Evolutionary conservation across 2,888 invertebrate genomes (phyloP).

Genomic region (Chloroclysta siterata): DNA sequence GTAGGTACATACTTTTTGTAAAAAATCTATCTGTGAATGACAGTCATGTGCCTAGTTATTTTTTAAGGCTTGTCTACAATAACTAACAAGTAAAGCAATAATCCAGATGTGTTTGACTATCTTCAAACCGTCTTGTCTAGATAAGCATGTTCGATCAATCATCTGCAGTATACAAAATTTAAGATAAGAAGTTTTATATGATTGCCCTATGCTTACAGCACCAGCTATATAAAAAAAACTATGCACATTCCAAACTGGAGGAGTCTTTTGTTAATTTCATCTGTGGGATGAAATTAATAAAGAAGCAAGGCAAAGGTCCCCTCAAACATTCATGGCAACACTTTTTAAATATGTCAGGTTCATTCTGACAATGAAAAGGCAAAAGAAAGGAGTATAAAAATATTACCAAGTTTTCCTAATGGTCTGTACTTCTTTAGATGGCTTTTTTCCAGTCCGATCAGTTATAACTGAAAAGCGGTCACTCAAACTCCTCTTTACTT

Average conservation of each 20-base stretch:
- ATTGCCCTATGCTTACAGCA: not conserved
- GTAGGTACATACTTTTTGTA: no score
- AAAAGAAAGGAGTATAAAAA: not conserved
- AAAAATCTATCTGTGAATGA: no score
- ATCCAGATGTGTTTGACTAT: no score
- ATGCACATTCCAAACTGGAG: no score
- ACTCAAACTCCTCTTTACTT: slow-evolving; percentile 79
- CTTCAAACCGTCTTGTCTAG: not conserved
- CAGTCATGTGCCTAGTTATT: no score
- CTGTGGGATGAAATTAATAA: no score
- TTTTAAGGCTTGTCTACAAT: no score
- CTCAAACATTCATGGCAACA: not conserved
- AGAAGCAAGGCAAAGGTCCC: no score
- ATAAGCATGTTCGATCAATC: not conserved
- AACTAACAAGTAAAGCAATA: not conserved
- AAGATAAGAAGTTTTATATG: not conserved
- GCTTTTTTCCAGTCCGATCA: slow-evolving; percentile 66
- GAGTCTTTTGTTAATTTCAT: no score
- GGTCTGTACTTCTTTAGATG: slow-evolving; percentile 68
- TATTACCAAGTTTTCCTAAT: slow-evolving; percentile 80
- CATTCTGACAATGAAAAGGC: not conserved
- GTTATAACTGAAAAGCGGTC: slow-evolving; percentile 75
- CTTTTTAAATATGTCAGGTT: not conserved
- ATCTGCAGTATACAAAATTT: not conserved
- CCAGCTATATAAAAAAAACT: no score